phyloP scores from a whole-genome alignment of 2,113 vertebrate genomes.

The Empidonax alnorum region DNA sequence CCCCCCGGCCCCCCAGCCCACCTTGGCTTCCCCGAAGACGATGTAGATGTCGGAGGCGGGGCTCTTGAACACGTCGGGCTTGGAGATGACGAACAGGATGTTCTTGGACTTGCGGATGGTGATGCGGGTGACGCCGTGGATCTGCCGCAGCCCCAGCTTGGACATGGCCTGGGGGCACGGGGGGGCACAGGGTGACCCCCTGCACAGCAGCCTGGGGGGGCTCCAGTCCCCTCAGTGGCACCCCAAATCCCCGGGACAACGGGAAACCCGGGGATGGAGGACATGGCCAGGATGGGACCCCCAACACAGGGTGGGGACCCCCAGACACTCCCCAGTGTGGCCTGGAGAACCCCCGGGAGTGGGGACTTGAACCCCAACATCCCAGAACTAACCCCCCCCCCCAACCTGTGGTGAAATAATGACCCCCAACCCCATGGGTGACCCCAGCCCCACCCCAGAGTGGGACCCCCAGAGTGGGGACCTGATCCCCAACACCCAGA shows the following conservation, averaged over 20 bases:
- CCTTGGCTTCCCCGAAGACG: slow-evolving; percentile 96
- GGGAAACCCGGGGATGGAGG: accelerated
- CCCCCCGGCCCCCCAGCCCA: not conserved
- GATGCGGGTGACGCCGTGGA: slow-evolving; percentile 95
- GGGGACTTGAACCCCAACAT: not conserved
- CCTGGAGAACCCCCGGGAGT: not conserved
- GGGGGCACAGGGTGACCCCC: not conserved
- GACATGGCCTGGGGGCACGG: slow-evolving; percentile 88
- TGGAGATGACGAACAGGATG: slow-evolving; percentile 95
- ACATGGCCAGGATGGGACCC: not conserved
- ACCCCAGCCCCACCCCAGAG: not conserved
- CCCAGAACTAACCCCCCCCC: not conserved
- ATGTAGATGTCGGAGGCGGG: slow-evolving; percentile 96
- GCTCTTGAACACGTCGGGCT: slow-evolving; percentile 97
- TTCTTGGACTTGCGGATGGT: slow-evolving; percentile 98
- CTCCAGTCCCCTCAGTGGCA: accelerated
- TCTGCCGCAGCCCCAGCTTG: slow-evolving; percentile 92
- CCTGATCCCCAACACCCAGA: not conserved
- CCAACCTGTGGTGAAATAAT: too few species aligned
- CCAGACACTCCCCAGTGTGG: not conserved
- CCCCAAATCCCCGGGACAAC: not conserved
- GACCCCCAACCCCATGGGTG: not conserved
- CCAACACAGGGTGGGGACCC: not conserved
- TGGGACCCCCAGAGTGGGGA: not conserved
- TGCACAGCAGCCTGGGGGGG: too few species aligned